phyloP scores from a whole-genome alignment of 2,113 vertebrate genomes.

The Rynchops niger region DNA sequence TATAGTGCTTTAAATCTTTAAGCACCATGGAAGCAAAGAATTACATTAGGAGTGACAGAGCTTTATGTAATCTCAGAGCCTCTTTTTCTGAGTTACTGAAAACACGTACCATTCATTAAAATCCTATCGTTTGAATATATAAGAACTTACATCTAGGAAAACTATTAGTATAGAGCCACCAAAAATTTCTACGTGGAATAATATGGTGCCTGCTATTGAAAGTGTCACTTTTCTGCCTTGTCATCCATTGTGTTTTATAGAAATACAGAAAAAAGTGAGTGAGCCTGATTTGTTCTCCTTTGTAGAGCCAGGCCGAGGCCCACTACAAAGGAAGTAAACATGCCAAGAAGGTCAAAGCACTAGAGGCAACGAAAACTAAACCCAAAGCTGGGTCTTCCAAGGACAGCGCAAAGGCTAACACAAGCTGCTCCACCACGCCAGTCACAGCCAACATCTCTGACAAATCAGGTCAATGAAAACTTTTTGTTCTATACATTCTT shows the following conservation, averaged over 20 bases:
- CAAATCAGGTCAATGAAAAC: slow-evolving; percentile 87
- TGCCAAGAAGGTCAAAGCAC: slow-evolving; percentile 98
- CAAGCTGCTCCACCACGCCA: slow-evolving; percentile 76
- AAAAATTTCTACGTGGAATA: background rate
- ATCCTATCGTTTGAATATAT: background rate
- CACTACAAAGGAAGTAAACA: slow-evolving; percentile 99
- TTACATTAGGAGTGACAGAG: background rate
- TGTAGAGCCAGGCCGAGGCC: slow-evolving; percentile 96
- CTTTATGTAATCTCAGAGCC: background rate
- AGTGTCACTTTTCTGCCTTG: slow-evolving; percentile 72
- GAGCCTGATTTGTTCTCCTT: slow-evolving; percentile 92
- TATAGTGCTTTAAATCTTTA: background rate
- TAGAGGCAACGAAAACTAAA: slow-evolving; percentile 93
- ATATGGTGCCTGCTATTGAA: slow-evolving; percentile 77
- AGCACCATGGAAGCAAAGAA: background rate
- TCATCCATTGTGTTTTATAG: slow-evolving; percentile 61
- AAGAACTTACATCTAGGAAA: background rate
- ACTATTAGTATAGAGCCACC: background rate
- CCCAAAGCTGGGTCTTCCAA: slow-evolving; percentile 84
- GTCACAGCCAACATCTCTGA: slow-evolving; percentile 80
- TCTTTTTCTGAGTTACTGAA: background rate
- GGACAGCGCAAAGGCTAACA: slow-evolving; percentile 83
- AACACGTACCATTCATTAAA: background rate
- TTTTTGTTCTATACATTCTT: slow-evolving; percentile 76
- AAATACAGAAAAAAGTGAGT: slow-evolving; percentile 75